Evolutionary conservation across 2,888 invertebrate genomes (phyloP).

Genomic region (Andrena marginata): DNA sequence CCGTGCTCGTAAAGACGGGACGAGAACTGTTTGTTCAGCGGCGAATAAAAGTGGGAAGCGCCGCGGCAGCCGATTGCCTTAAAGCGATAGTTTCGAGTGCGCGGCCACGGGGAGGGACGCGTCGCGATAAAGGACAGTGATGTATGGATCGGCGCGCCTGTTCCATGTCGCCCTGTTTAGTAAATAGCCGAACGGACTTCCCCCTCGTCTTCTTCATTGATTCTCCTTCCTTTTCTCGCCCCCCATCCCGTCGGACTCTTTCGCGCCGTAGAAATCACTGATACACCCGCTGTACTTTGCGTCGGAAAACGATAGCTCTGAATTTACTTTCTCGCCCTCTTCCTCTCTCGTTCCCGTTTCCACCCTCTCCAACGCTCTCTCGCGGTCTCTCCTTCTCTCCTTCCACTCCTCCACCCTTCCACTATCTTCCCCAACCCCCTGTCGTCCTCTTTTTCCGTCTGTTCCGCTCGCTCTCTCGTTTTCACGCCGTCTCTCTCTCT

Average conservation of each 20-base stretch:
- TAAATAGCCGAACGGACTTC: constrained; percentile 76
- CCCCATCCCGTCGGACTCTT: constrained; percentile 25
- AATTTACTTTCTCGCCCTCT: constrained; percentile 17
- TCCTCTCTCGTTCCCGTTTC: neutral
- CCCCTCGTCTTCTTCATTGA: constrained; percentile 40
- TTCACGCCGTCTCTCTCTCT: neutral
- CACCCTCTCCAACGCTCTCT: neutral
- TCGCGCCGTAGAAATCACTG: constrained; percentile 35
- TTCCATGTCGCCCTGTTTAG: constrained; percentile 80
- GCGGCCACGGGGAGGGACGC: constrained; percentile 72
- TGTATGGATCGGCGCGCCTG: constrained; percentile 79
- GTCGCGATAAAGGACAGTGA: constrained; percentile 76
- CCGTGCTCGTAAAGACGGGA: constrained; percentile 26
- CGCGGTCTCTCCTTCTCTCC: neutral
- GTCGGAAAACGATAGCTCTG: constrained; percentile 20
- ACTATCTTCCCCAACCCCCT: neutral
- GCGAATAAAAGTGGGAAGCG: constrained; percentile 55
- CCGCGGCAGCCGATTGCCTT: constrained; percentile 50
- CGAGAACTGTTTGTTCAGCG: constrained; percentile 34
- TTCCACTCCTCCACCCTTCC: neutral
- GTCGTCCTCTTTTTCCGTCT: neutral
- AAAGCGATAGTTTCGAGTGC: constrained; percentile 64
- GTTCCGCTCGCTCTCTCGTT: neutral
- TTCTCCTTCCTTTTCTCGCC: constrained; percentile 29
- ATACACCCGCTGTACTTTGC: constrained; percentile 22